These are phyloP conservation scores for Siniperca chuatsi DNA, from an alignment of 2,113 vertebrate genomes.

Conservation along the genomic window DNA sequence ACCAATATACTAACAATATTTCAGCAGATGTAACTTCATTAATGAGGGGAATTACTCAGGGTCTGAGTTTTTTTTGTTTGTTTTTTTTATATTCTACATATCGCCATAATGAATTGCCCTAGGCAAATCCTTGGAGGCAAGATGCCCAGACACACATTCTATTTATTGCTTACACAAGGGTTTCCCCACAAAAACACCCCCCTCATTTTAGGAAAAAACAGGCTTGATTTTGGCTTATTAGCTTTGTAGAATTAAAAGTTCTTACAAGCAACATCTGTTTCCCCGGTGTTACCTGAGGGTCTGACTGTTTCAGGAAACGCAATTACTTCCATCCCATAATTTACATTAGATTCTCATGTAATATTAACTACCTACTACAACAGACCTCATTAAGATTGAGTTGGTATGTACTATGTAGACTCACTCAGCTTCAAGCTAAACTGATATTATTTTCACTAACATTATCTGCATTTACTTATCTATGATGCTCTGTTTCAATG, in stretches of 20 bases:
- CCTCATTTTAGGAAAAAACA: slow-evolving; percentile 1
- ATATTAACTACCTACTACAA: slow-evolving; percentile 42
- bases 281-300: slow-evolving; percentile 46
- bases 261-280: slow-evolving; percentile 52
- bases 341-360: slow-evolving; percentile 42
- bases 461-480: not conserved
- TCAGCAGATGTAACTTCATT: slow-evolving; percentile 13
- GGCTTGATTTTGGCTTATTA: slow-evolving; percentile 18
- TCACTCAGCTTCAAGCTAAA: slow-evolving; percentile 7
- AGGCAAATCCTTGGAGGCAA: slow-evolving; percentile 23
- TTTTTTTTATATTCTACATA: slow-evolving; percentile 13
- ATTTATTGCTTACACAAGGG: slow-evolving; percentile 44
- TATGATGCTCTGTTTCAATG: not conserved
- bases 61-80: not conserved
- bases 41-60: slow-evolving; percentile 32
- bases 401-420: not conserved
- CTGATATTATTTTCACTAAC: not conserved
- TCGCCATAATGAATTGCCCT: slow-evolving; percentile 22
- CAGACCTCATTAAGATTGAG: slow-evolving; percentile 26
- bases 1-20: not conserved
- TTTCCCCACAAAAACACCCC: slow-evolving; percentile 27
- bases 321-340: slow-evolving; percentile 54
- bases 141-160: slow-evolving; percentile 22
- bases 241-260: slow-evolving; percentile 29
- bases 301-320: slow-evolving; percentile 53